Base-by-base conservation (phyloP, 2,113 vertebrate species). In the Ancistrus triradiatus region DNA sequence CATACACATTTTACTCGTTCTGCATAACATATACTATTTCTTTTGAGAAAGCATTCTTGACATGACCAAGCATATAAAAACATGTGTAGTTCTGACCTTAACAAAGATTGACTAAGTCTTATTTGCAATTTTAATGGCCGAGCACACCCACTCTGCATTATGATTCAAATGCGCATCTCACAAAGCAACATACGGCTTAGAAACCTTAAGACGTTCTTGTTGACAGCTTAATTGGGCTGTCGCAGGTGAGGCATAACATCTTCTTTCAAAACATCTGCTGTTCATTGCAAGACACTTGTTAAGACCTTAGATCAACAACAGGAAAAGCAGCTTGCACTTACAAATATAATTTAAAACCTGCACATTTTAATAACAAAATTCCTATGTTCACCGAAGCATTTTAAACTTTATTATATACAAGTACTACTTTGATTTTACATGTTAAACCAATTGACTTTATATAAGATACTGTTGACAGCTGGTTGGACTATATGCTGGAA, bases 181-280 rank as follows among this genome's bases (percentile, higher is more conserved):
- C 60, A 51, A 66, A 66, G 46, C 57, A 66, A 62, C 44, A 61
- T 51, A 51, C 33, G 53, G 52, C 4, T 57, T 18, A 22, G 68
- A 63, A 43, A 74, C 69, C 66, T 70, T 59, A 70, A 67, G 59
- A 70, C 35, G 31, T 70, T 63, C 6, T 44, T 59, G 59, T 49
- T 74, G 68, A 74, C 73, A 70, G 64, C 37, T 70, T 70, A 74
- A 74, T 74, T 53, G 59, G 55, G 63, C 52, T 18, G 68, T 63
- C 59, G 42, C 72, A 74, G 72, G 72, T 70, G 68, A 74, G 52
- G 63, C 59, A 66, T 51, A 48, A 25, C 60, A 49, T 53, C 55
- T 64, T 48, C 56, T 48, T 66, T 62, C 42, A 62, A 56, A 66
- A 35, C 67, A 66, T 66, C 63, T 74, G 63, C 73, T 40, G 52